Base-by-base conservation (phyloP, 2,113 vertebrate species). In the Chloropsis hardwickii region DNA sequence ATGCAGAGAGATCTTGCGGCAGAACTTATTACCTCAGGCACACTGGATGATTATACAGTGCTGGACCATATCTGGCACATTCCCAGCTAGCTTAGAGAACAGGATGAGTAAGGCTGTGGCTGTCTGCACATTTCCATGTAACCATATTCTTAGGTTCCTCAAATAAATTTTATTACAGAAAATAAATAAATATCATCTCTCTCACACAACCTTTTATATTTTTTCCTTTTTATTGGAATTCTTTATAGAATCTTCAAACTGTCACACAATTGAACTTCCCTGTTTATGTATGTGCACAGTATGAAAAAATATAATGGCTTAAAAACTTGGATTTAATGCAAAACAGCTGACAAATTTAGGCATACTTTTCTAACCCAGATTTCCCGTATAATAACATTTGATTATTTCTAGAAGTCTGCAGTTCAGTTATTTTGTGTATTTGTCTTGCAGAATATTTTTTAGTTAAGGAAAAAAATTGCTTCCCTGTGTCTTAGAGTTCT, bases 281-380 rank as follows among this genome's bases (percentile, higher is more conserved):
- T 96, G 89, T 89, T 97, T 95, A 76, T 5, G 44, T 45, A 33
- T 14, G 17, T 37, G 73, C 79, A 90, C 33, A 88, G 61, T 86
- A 89, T 92, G 88, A 97, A 93, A 90, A 95, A 95, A 84, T 29
- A 90, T 69, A 96, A 84, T 51, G 71, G 50, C 50, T 73, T 87
- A 94, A 50, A 81, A 85, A 51, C 74, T 47, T 65, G 47, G 51
- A 54, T 95, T 81, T 95, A 89, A 96, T 94, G 80, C 74, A 93
- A 95, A 95, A 88, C 91, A 92, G 58, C 81, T 81, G 74, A 81
- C 92, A 86, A 96, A 96, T 89, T 95, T 91, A 94, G 47, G 35
- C 54, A 27, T 60, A 77, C 27, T 73, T 95, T 65, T 93, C 84
- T 77, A 70, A 78, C 71, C 40, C 39, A 92, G 65, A n/a, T 89